Evolutionary conservation across 2,797 vertebrate species (phyloP).

Genomic region (Alcedo quadribrachys): DNA sequence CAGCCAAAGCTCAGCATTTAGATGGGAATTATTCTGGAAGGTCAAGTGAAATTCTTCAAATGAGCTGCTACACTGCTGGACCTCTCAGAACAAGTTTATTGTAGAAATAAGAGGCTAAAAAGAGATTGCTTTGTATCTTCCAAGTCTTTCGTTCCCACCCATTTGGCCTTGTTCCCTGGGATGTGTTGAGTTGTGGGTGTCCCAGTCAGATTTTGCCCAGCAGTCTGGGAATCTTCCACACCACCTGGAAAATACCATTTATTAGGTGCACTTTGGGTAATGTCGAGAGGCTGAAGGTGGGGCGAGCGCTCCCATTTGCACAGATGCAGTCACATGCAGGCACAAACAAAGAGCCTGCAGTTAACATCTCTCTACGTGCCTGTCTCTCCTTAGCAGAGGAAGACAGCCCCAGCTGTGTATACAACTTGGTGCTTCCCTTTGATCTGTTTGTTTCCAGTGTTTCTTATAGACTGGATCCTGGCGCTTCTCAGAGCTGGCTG

Average conservation of each 20-base stretch:
- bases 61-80: background rate
- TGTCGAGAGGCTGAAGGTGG: background rate
- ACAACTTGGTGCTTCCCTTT: conserved; percentile 51
- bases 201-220: background rate
- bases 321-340: conserved; percentile 27
- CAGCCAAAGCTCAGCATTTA: background rate
- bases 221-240: background rate
- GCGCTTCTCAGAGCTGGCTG: background rate
- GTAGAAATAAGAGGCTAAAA: background rate
- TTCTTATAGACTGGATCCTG: conserved; percentile 11
- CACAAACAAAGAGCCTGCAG: conserved; percentile 25
- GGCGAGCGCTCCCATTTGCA: accelerated
- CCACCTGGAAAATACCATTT: background rate
- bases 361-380: background rate
- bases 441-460: conserved; percentile 57
- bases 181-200: background rate
- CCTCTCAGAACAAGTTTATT: background rate
- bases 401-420: conserved; percentile 54
- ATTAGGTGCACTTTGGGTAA: background rate
- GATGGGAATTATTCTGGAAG: background rate
- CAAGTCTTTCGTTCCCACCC: background rate
- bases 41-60: background rate
- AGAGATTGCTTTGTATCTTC: background rate
- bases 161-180: background rate
- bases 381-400: background rate